Conservation (phyloP, 2,113 vertebrate genomes). For the Hystrix cristata region DNA sequence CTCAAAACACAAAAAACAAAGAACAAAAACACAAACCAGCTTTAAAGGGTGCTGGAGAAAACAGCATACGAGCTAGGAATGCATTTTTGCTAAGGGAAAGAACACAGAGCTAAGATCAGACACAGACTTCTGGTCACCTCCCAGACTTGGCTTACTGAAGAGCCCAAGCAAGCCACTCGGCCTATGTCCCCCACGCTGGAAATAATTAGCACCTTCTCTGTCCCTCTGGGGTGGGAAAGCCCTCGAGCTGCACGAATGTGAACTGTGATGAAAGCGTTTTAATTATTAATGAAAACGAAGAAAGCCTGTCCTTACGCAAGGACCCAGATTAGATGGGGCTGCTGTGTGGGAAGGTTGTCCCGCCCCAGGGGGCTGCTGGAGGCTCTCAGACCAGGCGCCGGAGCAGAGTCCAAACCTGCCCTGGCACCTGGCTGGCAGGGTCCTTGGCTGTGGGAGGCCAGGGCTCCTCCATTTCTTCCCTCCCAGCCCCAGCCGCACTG, state of each 20-base stretch:
- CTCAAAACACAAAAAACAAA: too few species aligned
- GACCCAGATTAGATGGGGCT: conserved; percentile 49
- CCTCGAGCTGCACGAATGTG: not conserved
- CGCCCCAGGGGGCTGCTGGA: not conserved
- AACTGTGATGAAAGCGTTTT: conserved; percentile 67
- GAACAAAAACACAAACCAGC: not conserved
- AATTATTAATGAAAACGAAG: conserved; percentile 60
- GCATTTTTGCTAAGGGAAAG: not conserved
- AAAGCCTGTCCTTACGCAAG: conserved; percentile 32
- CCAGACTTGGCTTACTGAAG: not conserved
- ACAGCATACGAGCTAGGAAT: not conserved
- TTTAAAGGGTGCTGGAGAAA: not conserved
- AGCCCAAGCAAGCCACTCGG: conserved; percentile 3
- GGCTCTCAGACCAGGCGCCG: not conserved
- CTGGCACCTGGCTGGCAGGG: not conserved
- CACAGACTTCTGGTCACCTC: not conserved
- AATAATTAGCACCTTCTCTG: conserved; percentile 55
- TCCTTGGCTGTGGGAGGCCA: not conserved
- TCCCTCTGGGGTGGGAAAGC: conserved; percentile 21
- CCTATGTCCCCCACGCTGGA: not conserved
- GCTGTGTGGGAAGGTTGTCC: not conserved
- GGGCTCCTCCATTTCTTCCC: not conserved
- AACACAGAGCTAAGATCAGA: not conserved
- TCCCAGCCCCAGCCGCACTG: not conserved
- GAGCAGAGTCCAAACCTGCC: not conserved